Evolutionary conservation across 1,140 invertebrate genomes (phyloP).

Genomic region (Drosophila ananassae): DNA sequence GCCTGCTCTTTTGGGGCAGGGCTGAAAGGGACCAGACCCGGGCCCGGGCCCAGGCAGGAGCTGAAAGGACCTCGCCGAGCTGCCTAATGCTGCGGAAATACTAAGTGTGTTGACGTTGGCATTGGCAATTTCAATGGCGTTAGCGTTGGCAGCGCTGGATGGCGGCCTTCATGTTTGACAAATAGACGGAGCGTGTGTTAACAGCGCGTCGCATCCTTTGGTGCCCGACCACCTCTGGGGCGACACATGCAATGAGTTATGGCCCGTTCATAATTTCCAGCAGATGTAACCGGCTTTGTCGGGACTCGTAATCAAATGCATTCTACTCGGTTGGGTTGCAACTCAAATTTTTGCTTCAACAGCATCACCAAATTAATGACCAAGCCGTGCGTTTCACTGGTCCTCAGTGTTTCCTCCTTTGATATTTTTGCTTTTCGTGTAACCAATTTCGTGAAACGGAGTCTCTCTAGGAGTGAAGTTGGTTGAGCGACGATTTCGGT

Average conservation of each 20-base stretch:
- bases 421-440: background rate
- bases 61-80: slow-evolving; percentile 9
- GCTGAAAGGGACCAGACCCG: background rate
- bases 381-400: background rate
- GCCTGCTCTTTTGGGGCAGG: background rate
- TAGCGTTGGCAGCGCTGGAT: background rate
- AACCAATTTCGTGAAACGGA: background rate
- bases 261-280: background rate
- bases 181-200: slow-evolving; percentile 48
- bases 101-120: slow-evolving; percentile 42
- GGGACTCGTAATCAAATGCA: background rate
- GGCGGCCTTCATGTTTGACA: slow-evolving; percentile 55
- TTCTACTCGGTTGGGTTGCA: background rate
- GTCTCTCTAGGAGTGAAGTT: too few relatives aligned
- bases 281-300: background rate
- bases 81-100: slow-evolving; percentile 71
- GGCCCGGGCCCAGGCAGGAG: too few relatives aligned
- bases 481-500: background rate
- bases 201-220: slow-evolving; percentile 36
- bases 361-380: background rate
- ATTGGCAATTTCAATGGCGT: slow-evolving; percentile 22
- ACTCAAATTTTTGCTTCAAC: background rate
- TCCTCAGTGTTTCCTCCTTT: background rate
- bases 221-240: background rate
- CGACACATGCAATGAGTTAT: slow-evolving; percentile 25